Base-by-base conservation (phyloP, 1,140 invertebrate species). In the Hypsibius dujardini region DNA sequence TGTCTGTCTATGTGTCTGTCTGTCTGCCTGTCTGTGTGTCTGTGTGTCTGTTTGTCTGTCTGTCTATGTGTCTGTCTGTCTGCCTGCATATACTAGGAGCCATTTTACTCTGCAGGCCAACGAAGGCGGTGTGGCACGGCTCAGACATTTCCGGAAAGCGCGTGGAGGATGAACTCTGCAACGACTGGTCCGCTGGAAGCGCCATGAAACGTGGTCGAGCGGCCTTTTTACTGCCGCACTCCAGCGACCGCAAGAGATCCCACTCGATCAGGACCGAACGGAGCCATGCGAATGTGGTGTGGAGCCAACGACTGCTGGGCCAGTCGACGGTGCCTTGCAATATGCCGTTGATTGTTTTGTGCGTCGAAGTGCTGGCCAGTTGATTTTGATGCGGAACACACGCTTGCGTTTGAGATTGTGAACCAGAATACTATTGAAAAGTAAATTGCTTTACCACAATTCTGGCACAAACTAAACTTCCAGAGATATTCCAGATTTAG, bases 101-200 rank as follows among this genome's bases (percentile, higher is more conserved):
- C 74, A 77, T 77, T 75, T 74, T 72, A 78, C 79, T 69, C 74
- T 78, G 59, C 77, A 93, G 90, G 90, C 88, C 90, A 0, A 85
- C 93, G 75, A 95, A 95, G 78, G 82, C 90, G 46, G 84, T 92
- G 14, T 97, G 94, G 94, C 93, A 96, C 77, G 94, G 94, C 0
- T 89, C 92, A 0, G 84, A 88, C 74, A 81, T 84, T 2, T 84
- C 85, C 71, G 93, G 93, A 0, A 88, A 90, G 73, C 83, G 91
- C 56, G 88, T 88, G 1, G 82, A 88, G 78, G 89, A 91, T 75
- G 86, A 86, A 1, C 92, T n/a, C n/a, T n/a, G n/a, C n/a, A n/a
- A 93, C 74, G 89, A 89, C 40, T 97, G 94, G 94, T 87, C 91
- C 76, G 87, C 87, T 2, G 82, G 84, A 60, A 84, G 85, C 12